Conservation (phyloP, 2,113 vertebrate species). For the Chionodraco myersi region DNA sequence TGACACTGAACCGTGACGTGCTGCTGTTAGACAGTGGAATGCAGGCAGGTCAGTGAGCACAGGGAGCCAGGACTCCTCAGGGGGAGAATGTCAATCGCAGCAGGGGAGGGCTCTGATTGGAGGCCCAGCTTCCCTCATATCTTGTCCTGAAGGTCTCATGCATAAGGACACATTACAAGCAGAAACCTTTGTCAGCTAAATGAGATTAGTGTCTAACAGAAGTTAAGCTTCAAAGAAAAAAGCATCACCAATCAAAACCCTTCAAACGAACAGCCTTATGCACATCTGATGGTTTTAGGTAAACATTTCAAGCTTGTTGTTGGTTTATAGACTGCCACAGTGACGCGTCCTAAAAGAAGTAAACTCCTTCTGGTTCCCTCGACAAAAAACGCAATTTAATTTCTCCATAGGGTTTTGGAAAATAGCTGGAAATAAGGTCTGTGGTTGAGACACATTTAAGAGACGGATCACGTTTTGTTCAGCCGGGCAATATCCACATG, state of each 20-base stretch:
- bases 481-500: too few relatives aligned
- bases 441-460: too few relatives aligned
- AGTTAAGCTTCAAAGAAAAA: slow-evolving; percentile 5
- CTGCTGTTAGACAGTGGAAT: slow-evolving; percentile 51
- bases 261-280: background rate
- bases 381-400: too few relatives aligned
- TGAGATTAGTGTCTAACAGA: slow-evolving; percentile 11
- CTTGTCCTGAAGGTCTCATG: slow-evolving; percentile 39
- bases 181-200: slow-evolving; percentile 11
- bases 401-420: too few relatives aligned
- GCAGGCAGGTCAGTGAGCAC: slow-evolving; percentile 54
- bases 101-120: slow-evolving; percentile 47
- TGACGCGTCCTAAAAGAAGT: too few relatives aligned
- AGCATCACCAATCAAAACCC: background rate
- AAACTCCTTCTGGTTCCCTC: too few relatives aligned
- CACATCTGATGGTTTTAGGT: background rate
- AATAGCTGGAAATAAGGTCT: too few relatives aligned
- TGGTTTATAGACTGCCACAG: background rate
- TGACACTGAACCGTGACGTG: slow-evolving; percentile 33
- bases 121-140: slow-evolving; percentile 32
- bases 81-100: slow-evolving; percentile 65
- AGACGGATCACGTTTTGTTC: too few relatives aligned
- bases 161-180: slow-evolving; percentile 16
- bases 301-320: too few relatives aligned
- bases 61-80: slow-evolving; percentile 58